A percentile compares a stretch with the other conserved stretches of the same genome.
Evolutionary conservation across 2,113 vertebrate species (phyloP).

Genomic region (Tapirus terrestris): DNA sequence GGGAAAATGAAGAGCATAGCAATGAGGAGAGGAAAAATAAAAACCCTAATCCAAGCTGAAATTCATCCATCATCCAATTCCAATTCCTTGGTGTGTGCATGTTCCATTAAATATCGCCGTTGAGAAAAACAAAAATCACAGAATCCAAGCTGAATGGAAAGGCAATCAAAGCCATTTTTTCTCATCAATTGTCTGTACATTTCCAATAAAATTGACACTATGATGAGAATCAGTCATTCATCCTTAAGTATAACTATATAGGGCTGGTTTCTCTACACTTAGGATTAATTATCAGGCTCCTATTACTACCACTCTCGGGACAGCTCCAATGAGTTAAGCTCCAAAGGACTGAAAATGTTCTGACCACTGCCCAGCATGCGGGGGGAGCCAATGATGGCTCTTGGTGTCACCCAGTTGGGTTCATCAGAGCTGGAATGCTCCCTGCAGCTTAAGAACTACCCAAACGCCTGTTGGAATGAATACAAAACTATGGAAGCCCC

Average conservation of each 20-base stretch:
- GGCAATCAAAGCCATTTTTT: not conserved
- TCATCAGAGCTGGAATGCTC: not conserved
- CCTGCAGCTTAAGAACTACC: not conserved
- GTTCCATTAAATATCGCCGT: not conserved
- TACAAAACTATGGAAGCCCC: not conserved
- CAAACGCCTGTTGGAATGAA: not conserved
- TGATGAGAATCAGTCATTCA: not conserved
- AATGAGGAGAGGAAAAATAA: not conserved
- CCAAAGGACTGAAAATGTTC: not conserved
- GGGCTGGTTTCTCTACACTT: not conserved
- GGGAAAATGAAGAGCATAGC: conserved; percentile 33
- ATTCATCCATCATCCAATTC: not conserved
- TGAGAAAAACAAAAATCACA: not conserved
- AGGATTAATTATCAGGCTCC: not conserved
- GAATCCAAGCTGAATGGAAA: not conserved
- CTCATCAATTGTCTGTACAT: not conserved
- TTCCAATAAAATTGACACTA: not conserved
- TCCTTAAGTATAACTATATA: not conserved
- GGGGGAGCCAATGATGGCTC: not conserved
- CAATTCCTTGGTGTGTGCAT: not conserved
- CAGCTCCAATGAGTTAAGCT: not conserved
- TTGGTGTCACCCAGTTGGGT: not conserved
- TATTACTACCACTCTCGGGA: no score
- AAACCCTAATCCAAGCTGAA: not conserved
- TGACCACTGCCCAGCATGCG: not conserved